Base-by-base conservation (phyloP, 2,113 vertebrate species). In the Centropus bengalensis region DNA sequence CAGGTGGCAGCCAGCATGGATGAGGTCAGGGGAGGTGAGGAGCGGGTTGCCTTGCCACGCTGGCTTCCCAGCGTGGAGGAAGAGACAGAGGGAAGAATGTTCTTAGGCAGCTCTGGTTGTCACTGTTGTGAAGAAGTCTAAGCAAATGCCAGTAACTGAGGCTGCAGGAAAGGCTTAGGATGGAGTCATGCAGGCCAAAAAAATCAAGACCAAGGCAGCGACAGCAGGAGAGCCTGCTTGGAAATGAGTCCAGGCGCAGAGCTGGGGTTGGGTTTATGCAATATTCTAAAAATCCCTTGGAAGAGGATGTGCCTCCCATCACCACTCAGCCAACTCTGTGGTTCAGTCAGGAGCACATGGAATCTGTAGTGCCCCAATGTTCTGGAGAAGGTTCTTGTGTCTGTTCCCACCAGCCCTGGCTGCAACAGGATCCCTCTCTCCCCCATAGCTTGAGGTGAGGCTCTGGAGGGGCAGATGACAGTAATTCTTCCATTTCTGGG, bases 341-440 rank as follows among this genome's bases (percentile, higher is more conserved):
- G 13, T 30, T 81, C 26, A 10, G 26, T 9, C 7, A 47, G 64
- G 64, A 86, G 60, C n/a, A 67, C 0, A 0, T 3, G 66, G 32
- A 6, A 24, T 28, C 42, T 88, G 9, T 5, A n/a, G 26, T 38
- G 9, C 2, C 4, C 7, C 18, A 60, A 20, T 1, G 0, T 3
- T 7, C 19, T 38, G 38, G 30, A 59, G 51, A 27, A 69, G 12
- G 14, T n/a, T 54, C 23, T 23, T 44, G 8, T 45, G 42, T 38
- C 40, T 26, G 8, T 59, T 38, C 60, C n/a, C 12, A 22, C 7
- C 20, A 38, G 21, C 45, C 32, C 30, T 24, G 22, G 10, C 40
- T 20, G 9, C 5, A 28, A 51, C 0, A 0, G 32, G 12, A 70
- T 45, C 44, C 15, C 30, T 60, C 17, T 66, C 63, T 52, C 28